Conservation (phyloP, 2,113 vertebrate species). For the Eulemur macaco region DNA sequence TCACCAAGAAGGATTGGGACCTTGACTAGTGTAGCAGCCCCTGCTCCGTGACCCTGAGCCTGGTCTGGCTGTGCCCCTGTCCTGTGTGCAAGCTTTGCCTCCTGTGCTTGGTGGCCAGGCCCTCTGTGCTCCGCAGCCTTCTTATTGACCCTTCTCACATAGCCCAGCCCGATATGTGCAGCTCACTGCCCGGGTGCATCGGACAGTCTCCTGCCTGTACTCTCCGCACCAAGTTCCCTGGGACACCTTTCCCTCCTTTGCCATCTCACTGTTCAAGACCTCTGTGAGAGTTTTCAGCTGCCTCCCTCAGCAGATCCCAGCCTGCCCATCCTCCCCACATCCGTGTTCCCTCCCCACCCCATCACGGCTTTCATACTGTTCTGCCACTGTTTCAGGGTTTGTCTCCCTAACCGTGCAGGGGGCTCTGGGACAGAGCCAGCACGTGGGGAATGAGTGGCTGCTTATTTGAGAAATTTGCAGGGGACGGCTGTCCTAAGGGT, state of each 20-base stretch:
- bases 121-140: background rate
- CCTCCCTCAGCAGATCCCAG: background rate
- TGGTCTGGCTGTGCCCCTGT: background rate
- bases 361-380: background rate
- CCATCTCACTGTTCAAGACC: background rate
- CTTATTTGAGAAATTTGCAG: no score
- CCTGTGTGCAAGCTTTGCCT: background rate
- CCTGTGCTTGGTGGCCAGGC: background rate
- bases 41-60: no score
- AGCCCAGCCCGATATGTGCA: rapidly evolving
- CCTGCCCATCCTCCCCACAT: background rate
- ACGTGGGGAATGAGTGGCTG: background rate
- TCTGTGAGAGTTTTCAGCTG: background rate
- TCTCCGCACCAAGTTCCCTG: background rate
- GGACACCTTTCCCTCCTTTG: background rate
- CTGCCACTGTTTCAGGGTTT: background rate
- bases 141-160: background rate
- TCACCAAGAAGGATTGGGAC: background rate
- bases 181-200: background rate
- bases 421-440: background rate
- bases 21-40: background rate
- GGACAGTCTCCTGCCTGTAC: no score
- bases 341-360: background rate
- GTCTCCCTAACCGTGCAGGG: background rate
- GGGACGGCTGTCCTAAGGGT: no score